Evolutionary conservation across 1,140 invertebrate species (phyloP).

Genomic region (Bursaphelenchus mucronatus): DNA sequence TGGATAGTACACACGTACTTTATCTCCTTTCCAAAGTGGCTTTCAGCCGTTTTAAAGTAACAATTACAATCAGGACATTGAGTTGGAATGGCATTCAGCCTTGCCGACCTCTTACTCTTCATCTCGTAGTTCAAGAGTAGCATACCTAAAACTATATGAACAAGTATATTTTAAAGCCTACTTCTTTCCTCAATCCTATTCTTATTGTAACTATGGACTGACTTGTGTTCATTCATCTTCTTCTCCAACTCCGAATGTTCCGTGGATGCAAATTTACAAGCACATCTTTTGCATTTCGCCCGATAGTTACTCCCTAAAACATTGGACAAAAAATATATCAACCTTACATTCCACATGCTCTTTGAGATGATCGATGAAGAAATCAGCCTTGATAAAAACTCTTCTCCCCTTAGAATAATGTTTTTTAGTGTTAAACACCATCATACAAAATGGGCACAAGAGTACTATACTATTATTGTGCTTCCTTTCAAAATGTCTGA

Average conservation of each 20-base stretch:
- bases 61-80: too few species aligned
- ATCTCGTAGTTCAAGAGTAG: too few species aligned
- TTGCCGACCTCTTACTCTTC: too few species aligned
- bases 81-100: too few species aligned
- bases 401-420: not conserved
- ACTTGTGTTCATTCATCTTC: too few species aligned
- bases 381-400: not conserved
- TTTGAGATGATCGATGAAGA: slow-evolving; percentile 9
- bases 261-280: slow-evolving; percentile 7
- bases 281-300: slow-evolving; percentile 3
- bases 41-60: too few species aligned
- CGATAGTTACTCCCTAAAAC: slow-evolving; percentile 1
- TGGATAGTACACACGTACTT: too few species aligned
- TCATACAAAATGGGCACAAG: slow-evolving; percentile 14
- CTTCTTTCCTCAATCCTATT: too few species aligned
- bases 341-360: slow-evolving; percentile 9
- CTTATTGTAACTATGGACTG: too few species aligned
- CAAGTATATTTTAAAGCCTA: too few species aligned
- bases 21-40: too few species aligned
- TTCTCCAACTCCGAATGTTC: not conserved
- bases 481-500: slow-evolving; percentile 8
- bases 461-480: slow-evolving; percentile 8
- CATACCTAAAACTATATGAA: too few species aligned
- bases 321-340: not conserved
- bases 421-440: not conserved